These are phyloP conservation scores for Thymelicus sylvestris DNA, from an alignment of 2,888 invertebrate genomes.

Conservation along the genomic window DNA sequence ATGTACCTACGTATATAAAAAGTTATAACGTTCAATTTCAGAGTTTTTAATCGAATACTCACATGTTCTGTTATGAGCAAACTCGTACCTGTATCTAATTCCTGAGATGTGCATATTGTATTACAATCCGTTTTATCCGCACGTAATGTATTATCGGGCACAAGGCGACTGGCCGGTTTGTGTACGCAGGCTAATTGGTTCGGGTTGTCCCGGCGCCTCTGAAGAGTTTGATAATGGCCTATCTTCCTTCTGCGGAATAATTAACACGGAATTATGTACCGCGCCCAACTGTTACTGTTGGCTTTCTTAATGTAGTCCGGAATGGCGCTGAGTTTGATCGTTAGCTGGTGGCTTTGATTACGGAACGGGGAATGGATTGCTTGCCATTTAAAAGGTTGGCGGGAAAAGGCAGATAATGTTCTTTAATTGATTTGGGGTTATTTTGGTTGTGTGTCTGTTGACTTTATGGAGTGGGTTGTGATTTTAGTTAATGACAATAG, in stretches of 20 bases:
- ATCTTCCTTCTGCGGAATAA: constrained; percentile 66
- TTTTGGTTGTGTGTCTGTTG: not conserved
- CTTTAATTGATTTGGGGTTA: constrained; percentile 6
- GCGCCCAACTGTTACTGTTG: constrained; percentile 61
- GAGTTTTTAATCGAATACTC: too few species aligned
- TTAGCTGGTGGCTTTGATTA: constrained; percentile 21
- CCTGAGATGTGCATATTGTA: too few species aligned
- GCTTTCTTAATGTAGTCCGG: constrained; percentile 67
- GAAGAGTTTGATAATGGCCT: constrained; percentile 55
- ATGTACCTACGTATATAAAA: too few species aligned
- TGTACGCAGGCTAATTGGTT: constrained; percentile 74
- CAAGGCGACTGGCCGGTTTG: constrained; percentile 56
- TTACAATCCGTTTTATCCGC: not conserved
- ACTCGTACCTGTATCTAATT: too few species aligned
- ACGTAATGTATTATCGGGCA: constrained; percentile 4
- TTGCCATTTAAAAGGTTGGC: not conserved
- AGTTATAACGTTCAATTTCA: too few species aligned
- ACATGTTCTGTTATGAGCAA: too few species aligned
- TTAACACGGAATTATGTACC: constrained; percentile 70
- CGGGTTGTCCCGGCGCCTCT: constrained; percentile 53
- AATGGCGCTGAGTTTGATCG: constrained; percentile 41
- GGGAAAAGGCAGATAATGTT: constrained; percentile 14
- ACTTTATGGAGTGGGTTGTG: too few species aligned
- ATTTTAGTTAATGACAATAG: too few species aligned
- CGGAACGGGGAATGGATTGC: constrained; percentile 48